Evolutionary conservation across 2,888 invertebrate genomes (phyloP).

Genomic region (Parnassius orleans): DNA sequence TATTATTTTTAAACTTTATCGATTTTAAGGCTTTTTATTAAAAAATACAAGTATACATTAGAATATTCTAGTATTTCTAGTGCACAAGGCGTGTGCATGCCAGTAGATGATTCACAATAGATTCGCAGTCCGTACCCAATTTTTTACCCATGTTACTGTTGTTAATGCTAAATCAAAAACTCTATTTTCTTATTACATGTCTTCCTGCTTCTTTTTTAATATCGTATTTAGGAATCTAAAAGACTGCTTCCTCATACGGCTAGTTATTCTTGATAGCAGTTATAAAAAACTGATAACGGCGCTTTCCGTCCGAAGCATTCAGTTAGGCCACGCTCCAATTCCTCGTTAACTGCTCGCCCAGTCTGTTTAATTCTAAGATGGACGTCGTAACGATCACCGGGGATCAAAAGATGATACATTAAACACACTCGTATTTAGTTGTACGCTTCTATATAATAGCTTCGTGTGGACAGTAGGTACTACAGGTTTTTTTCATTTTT

Average conservation of each 20-base stretch:
- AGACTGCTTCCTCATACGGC: conserved; percentile 8
- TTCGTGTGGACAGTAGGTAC: neutral
- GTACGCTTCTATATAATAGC: conserved; percentile 4
- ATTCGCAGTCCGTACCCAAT: no score
- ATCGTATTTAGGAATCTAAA: neutral
- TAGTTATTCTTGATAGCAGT: conserved; percentile 23
- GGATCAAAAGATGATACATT: conserved; percentile 19
- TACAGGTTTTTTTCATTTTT: no score
- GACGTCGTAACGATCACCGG: conserved; percentile 22
- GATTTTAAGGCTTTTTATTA: no score
- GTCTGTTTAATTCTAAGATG: conserved; percentile 33
- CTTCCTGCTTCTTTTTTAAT: neutral
- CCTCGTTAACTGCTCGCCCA: conserved; percentile 44
- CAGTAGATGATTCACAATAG: no score
- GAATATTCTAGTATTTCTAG: no score
- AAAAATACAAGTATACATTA: no score
- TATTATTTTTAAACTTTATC: no score
- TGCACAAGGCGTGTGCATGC: no score
- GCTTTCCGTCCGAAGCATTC: conserved; percentile 41
- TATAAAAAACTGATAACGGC: conserved; percentile 37
- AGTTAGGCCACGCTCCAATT: conserved; percentile 71
- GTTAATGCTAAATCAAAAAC: no score
- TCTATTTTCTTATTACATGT: no score
- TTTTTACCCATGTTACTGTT: no score
- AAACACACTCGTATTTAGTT: no score